These are phyloP conservation scores for Thereuonema tuberculata DNA, from an alignment of 1,140 invertebrate species.

Conservation along the genomic window DNA sequence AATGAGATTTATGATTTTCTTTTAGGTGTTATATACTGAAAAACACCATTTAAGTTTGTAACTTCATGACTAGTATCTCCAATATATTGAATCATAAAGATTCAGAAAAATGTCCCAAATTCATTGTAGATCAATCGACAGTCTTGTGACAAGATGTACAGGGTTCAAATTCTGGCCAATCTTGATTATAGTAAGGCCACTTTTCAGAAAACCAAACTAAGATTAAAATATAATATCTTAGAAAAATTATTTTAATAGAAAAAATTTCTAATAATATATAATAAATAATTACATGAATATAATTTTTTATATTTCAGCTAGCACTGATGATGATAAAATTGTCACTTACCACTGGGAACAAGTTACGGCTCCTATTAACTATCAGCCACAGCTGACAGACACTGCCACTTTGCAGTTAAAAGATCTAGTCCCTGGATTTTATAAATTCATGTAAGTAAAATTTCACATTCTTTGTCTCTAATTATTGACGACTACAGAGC, in stretches of 20 bases:
- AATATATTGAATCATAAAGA: too few species aligned
- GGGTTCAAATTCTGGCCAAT: too few species aligned
- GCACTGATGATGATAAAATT: conserved; percentile 67
- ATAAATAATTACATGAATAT: not conserved
- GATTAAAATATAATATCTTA: not conserved
- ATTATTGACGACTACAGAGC: too few species aligned
- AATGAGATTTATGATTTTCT: too few species aligned
- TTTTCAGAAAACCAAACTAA: not conserved
- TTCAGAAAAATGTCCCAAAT: too few species aligned
- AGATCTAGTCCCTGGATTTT: conserved; percentile 70
- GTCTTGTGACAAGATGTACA: too few species aligned
- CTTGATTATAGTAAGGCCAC: not conserved
- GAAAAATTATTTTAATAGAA: conserved; percentile 4
- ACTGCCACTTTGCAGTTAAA: conserved; percentile 69
- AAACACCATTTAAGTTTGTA: too few species aligned
- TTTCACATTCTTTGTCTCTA: too few species aligned
- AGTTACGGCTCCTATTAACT: conserved; percentile 69
- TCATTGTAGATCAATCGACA: too few species aligned
- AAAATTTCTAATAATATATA: not conserved
- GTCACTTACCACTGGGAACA: conserved; percentile 83
- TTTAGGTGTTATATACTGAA: too few species aligned
- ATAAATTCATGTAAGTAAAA: conserved; percentile 62
- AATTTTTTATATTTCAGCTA: conserved; percentile 29
- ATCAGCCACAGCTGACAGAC: conserved; percentile 59
- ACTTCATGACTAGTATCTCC: too few species aligned